Evolutionary conservation across 2,797 vertebrate genomes (phyloP), one percentile per base, ranked within the genome.

Genomic region (Pseudochaenichthys georgianus): DNA sequence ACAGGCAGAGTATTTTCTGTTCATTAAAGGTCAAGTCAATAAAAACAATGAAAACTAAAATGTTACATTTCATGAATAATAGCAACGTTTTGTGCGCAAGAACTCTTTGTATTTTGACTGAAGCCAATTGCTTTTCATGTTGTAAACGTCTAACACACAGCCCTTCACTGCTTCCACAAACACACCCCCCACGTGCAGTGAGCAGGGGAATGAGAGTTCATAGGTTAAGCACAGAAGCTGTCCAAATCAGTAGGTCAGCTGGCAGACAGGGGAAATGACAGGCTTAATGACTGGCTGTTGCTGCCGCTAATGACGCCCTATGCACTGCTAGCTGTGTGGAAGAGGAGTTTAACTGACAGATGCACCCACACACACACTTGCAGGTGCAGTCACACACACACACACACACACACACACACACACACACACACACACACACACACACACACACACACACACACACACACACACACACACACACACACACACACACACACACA

Each of bases 251-350:
- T 76, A 64, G 92, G 91, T 93, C 90, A 93, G 78, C 88, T 77
- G 60, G 81, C 82, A 84, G 84, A 81, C 74, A 65, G 82, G 74
- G 84, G 57, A 90, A 92, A 92, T 92, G 91, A 91, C 60, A 58
- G 93, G 87, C 88, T 90, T 91, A 93, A 92, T 93, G 89, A 91
- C 86, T 74, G 86, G 78, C 88, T 91, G 81, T 84, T 82, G 68
- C 51, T 75, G 86, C 72, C 75, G 78, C 75, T 93, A 94, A 93
- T 93, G 86, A 93, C 87, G 59, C 80, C 69, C 85, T 84, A 23
- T 48, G 62, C 67, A 69, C 65, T 59, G 77, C 82, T 82, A 73
- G 77, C 74, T 64, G 78, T 51, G 78, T 68, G 78, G 82, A 83
- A 85, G 73, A 79, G 59, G 78, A 58, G 78, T 60, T 52, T 74